These are phyloP conservation scores for Phoxinus phoxinus DNA, from an alignment of 2,113 vertebrate species.

Conservation along the genomic window DNA sequence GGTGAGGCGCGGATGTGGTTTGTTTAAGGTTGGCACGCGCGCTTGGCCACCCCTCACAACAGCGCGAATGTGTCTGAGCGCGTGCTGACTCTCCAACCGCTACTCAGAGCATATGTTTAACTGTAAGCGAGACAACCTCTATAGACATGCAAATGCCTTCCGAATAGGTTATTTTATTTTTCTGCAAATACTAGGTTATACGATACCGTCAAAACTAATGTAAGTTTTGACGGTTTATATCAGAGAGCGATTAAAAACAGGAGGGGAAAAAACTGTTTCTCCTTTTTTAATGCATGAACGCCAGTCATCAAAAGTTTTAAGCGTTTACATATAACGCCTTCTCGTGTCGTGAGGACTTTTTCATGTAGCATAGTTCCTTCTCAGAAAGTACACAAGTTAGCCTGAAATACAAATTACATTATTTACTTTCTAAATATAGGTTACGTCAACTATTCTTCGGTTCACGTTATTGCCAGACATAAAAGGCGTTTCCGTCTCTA, in stretches of 20 bases:
- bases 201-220: neutral
- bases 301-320: neutral
- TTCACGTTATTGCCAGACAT: neutral
- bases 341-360: neutral
- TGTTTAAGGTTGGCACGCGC: slow-evolving; percentile 35
- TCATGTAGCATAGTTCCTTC: neutral
- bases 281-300: neutral
- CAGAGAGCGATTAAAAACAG: neutral
- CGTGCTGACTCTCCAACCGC: slow-evolving; percentile 2
- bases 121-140: neutral
- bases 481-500: neutral
- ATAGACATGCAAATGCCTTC: neutral
- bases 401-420: neutral
- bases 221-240: neutral
- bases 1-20: slow-evolving; percentile 13
- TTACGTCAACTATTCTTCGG: neutral
- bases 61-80: slow-evolving; percentile 36
- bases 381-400: neutral
- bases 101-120: neutral
- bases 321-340: neutral
- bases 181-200: neutral
- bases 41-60: slow-evolving; percentile 26
- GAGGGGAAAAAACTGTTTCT: neutral
- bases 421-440: neutral
- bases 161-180: neutral